Percentiles rank a stretch among this genome's conserved stretches.
Conservation (phyloP, 2,888 invertebrate genomes). For the Icerya purchasi region DNA sequence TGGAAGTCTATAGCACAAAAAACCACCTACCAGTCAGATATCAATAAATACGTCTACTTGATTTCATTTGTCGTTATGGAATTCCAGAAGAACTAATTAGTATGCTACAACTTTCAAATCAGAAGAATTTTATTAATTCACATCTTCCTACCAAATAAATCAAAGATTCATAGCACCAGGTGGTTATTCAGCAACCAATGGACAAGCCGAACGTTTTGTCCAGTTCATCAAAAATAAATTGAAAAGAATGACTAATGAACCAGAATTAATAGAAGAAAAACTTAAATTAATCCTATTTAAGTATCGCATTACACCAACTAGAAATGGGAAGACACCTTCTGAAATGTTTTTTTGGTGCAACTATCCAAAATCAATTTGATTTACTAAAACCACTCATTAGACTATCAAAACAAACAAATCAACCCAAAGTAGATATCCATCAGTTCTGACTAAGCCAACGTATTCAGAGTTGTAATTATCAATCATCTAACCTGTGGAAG, state of each 20-base stretch:
- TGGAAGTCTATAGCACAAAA: conserved; percentile 1
- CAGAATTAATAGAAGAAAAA: conserved; percentile 11
- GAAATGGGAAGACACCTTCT: conserved; percentile 12
- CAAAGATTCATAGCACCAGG: neutral
- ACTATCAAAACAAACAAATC: neutral
- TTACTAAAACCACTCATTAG: neutral
- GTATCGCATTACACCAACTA: conserved; percentile 16
- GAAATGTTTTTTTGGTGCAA: conserved; percentile 14
- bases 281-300: conserved; percentile 13
- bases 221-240: no score
- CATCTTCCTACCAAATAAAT: neutral
- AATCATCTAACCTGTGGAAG: conserved; percentile 13
- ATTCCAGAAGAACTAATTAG: conserved; percentile 1
- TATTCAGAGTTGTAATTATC: conserved; percentile 12
- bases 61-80: conserved; percentile 7
- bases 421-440: no score
- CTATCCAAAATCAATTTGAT: neutral
- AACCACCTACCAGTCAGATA: neutral
- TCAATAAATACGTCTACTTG: neutral
- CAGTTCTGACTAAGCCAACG: conserved; percentile 1
- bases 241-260: conserved; percentile 6
- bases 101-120: conserved; percentile 4
- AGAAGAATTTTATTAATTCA: conserved; percentile 2
- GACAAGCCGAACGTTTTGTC: neutral
- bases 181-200: neutral